phyloP scores from a whole-genome alignment of 2,797 vertebrate genomes.

The Knipowitschia caucasica region DNA sequence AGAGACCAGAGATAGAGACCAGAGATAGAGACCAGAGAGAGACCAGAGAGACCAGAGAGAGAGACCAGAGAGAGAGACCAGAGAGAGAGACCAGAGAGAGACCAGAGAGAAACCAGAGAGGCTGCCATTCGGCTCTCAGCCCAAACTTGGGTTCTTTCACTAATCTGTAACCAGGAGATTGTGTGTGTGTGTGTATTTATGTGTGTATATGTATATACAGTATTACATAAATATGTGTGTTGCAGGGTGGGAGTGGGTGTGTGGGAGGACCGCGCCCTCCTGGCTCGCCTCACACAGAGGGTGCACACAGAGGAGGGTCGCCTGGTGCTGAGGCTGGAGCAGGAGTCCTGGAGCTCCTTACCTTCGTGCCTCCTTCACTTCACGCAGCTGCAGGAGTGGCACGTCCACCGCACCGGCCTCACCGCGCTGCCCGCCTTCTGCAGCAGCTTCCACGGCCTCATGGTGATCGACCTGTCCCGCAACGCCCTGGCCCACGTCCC shows the following conservation, averaged over 20 bases:
- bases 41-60: too few relatives aligned
- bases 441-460: constrained; percentile 83
- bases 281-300: constrained; percentile 86
- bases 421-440: constrained; percentile 87
- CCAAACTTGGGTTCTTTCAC: too few relatives aligned
- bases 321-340: constrained; percentile 85
- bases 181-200: background rate
- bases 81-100: too few relatives aligned
- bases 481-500: constrained; percentile 86
- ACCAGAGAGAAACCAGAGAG: too few relatives aligned
- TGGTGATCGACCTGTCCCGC: constrained; percentile 89
- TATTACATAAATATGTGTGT: background rate
- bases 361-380: constrained; percentile 85
- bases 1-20: too few relatives aligned
- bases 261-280: constrained; percentile 86
- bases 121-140: too few relatives aligned
- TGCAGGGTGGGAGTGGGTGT: constrained; percentile 50
- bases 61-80: too few relatives aligned
- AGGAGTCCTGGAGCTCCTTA: constrained; percentile 94
- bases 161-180: too few relatives aligned
- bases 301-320: constrained; percentile 85
- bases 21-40: too few relatives aligned
- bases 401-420: constrained; percentile 86
- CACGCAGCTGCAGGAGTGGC: constrained; percentile 89
- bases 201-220: background rate